phyloP scores from a whole-genome alignment of 2,797 vertebrate species.

The Furcifer pardalis region DNA sequence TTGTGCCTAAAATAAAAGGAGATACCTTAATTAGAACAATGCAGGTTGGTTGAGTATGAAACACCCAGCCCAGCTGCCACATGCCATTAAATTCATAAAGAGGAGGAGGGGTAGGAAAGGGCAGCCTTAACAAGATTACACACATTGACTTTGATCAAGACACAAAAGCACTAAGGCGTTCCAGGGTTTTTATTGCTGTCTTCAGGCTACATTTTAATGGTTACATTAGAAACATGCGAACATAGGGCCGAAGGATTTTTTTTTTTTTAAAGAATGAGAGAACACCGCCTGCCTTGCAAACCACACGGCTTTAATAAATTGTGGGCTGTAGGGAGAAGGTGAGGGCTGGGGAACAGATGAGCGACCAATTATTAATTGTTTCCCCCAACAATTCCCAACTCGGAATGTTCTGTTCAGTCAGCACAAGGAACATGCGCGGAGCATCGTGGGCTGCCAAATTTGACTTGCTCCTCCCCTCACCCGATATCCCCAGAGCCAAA shows the following conservation, averaged over 20 bases:
- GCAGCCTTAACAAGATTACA: slow-evolving; percentile 94
- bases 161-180: slow-evolving; percentile 84
- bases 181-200: slow-evolving; percentile 93
- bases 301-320: slow-evolving; percentile 72
- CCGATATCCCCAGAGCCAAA: not conserved
- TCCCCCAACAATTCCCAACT: slow-evolving; percentile 72
- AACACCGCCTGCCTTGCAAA: slow-evolving; percentile 63
- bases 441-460: not conserved
- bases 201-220: slow-evolving; percentile 96
- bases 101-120: slow-evolving; percentile 67
- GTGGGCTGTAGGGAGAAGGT: slow-evolving; percentile 68
- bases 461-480: not conserved
- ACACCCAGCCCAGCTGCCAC: slow-evolving; percentile 80
- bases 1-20: slow-evolving; percentile 73
- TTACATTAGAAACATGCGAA: slow-evolving; percentile 86
- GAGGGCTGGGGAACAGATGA: slow-evolving; percentile 76
- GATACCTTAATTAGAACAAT: slow-evolving; percentile 85
- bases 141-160: slow-evolving; percentile 96
- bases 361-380: slow-evolving; percentile 79
- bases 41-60: slow-evolving; percentile 76
- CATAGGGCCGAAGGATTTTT: slow-evolving; percentile 77
- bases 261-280: slow-evolving; percentile 67
- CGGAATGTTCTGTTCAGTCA: slow-evolving; percentile 10
- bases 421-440: slow-evolving; percentile 22
- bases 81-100: slow-evolving; percentile 80